phyloP scores from a whole-genome alignment of 2,888 invertebrate genomes.

The Perithous albicinctus region DNA sequence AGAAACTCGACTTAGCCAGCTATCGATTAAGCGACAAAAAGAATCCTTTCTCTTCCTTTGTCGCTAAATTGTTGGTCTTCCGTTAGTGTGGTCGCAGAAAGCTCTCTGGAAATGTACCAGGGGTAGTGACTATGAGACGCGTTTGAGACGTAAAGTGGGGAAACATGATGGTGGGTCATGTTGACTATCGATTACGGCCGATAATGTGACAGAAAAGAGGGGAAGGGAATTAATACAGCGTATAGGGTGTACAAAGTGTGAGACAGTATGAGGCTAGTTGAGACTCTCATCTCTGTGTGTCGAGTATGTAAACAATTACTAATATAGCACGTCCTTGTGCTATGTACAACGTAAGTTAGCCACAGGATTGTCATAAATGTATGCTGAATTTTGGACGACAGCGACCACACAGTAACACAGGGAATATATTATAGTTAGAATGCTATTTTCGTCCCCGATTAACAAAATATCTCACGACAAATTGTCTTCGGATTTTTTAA shows the following conservation, averaged over 20 bases:
- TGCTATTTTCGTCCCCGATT: no score
- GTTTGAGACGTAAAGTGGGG: no score
- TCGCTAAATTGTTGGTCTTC: slow-evolving; percentile 18
- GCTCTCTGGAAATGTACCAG: slow-evolving; percentile 38
- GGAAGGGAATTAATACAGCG: slow-evolving; percentile 56
- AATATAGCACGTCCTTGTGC: not conserved
- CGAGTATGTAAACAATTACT: slow-evolving; percentile 14
- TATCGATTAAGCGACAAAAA: no score
- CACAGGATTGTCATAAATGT: not conserved
- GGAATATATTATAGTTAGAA: not conserved
- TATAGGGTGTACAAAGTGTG: slow-evolving; percentile 36
- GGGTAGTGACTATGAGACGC: not conserved
- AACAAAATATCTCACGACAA: no score
- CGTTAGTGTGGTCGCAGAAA: slow-evolving; percentile 21
- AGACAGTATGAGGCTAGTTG: not conserved
- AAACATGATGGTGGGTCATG: slow-evolving; percentile 38
- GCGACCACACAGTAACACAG: not conserved
- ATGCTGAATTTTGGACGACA: not conserved
- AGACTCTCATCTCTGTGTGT: slow-evolving; percentile 16
- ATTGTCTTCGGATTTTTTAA: no score
- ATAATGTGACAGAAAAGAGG: slow-evolving; percentile 57
- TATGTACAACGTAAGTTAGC: not conserved
- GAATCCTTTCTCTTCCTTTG: not conserved
- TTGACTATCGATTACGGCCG: slow-evolving; percentile 62
- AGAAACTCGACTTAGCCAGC: no score